Percentiles rank a stretch among this genome's conserved stretches.
These are phyloP conservation scores for Diarsia mendica DNA, from an alignment of 2,888 invertebrate genomes.

Conservation along the genomic window DNA sequence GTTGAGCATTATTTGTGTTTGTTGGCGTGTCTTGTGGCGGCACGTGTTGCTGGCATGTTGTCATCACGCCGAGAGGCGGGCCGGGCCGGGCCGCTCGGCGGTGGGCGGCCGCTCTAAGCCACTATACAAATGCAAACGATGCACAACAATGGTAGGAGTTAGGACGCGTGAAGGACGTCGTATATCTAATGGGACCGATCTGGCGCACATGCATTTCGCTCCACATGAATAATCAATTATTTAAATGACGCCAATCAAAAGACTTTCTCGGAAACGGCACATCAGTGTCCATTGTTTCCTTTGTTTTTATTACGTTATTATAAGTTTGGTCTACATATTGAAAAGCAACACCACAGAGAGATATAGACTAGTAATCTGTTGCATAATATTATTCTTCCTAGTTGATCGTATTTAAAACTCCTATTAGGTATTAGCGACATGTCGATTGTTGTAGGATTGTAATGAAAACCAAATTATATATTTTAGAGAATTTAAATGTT, in stretches of 20 bases:
- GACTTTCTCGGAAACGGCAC: slow-evolving; percentile 81
- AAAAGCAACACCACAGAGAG: slow-evolving; percentile 81
- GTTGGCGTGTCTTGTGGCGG: slow-evolving; percentile 42
- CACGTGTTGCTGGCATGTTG: slow-evolving; percentile 66
- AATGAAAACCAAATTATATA: slow-evolving; percentile 90
- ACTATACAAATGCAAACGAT: slow-evolving; percentile 88
- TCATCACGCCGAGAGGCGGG: slow-evolving; percentile 79
- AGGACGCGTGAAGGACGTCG: slow-evolving; percentile 90
- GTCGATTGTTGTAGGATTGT: slow-evolving; percentile 89
- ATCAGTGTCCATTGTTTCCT: slow-evolving; percentile 75
- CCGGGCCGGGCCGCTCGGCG: slow-evolving; percentile 62
- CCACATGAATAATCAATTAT: slow-evolving; percentile 90
- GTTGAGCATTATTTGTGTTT: slow-evolving; percentile 53
- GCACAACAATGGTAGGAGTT: slow-evolving; percentile 89
- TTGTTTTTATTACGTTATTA: slow-evolving; percentile 63
- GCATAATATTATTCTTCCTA: slow-evolving; percentile 89
- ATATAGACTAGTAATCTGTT: slow-evolving; percentile 87
- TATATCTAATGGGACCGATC: slow-evolving; percentile 87
- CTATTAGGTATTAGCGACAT: slow-evolving; percentile 89
- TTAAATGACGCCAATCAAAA: slow-evolving; percentile 87
- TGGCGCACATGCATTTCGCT: slow-evolving; percentile 86
- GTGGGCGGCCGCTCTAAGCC: slow-evolving; percentile 84
- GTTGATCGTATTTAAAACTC: slow-evolving; percentile 89
- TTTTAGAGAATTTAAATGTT: slow-evolving; percentile 89
- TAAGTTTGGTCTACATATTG: slow-evolving; percentile 70